These are phyloP conservation scores for Epinotia nisella DNA, from an alignment of 2,888 invertebrate species.

Conservation along the genomic window DNA sequence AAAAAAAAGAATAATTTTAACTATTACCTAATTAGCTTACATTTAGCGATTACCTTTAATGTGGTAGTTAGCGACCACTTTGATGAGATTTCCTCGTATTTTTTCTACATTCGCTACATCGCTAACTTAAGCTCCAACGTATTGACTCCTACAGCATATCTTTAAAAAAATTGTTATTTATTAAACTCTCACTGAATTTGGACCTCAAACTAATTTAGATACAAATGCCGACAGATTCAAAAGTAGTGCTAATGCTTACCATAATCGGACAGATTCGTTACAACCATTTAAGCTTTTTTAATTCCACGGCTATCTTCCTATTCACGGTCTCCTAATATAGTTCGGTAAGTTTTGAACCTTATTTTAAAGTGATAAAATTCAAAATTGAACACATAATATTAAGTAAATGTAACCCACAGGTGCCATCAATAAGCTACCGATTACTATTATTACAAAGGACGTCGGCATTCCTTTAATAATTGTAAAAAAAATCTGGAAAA, in stretches of 20 bases:
- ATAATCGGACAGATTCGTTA: slow-evolving; percentile 23
- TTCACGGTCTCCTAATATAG: background rate
- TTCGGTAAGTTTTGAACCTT: background rate
- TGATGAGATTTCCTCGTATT: too few species aligned
- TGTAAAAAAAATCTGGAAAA: slow-evolving; percentile 45
- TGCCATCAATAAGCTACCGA: slow-evolving; percentile 61
- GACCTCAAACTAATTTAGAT: too few species aligned
- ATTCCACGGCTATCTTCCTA: slow-evolving; percentile 12
- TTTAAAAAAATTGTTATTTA: too few species aligned
- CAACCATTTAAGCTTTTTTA: slow-evolving; percentile 16
- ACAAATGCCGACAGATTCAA: background rate
- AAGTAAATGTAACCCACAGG: slow-evolving; percentile 55
- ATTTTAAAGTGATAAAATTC: background rate
- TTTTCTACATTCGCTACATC: too few species aligned
- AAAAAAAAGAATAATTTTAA: too few species aligned
- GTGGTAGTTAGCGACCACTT: too few species aligned
- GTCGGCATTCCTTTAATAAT: slow-evolving; percentile 56
- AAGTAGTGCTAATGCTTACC: background rate
- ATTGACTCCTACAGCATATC: too few species aligned
- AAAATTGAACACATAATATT: background rate
- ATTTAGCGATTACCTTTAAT: too few species aligned
- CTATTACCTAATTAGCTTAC: too few species aligned
- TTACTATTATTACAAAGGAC: slow-evolving; percentile 12
- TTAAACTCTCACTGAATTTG: too few species aligned
- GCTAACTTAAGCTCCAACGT: too few species aligned